phyloP scores from a whole-genome alignment of 2,797 vertebrate genomes.

The Buphagus erythrorhynchus region DNA sequence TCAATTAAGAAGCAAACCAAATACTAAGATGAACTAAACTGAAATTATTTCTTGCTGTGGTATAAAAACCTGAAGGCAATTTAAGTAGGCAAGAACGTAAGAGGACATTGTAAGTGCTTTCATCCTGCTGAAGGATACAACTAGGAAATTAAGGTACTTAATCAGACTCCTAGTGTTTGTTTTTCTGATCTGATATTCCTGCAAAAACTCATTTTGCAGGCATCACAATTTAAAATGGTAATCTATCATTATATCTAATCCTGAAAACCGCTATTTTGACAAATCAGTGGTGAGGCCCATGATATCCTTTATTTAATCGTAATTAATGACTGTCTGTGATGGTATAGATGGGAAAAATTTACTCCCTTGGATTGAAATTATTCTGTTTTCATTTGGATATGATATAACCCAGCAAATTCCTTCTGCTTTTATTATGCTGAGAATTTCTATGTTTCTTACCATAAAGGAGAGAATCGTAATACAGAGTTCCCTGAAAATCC shows the following conservation, averaged over 20 bases:
- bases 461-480: rapidly evolving
- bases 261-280: not conserved
- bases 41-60: not conserved
- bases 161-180: not conserved
- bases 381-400: not conserved
- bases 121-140: not conserved
- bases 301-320: not conserved
- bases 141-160: not conserved
- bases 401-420: not conserved
- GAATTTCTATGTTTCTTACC: not conserved
- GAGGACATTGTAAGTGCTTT: not conserved
- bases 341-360: not conserved
- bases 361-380: not conserved
- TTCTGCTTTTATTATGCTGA: not conserved
- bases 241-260: not conserved
- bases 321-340: not conserved
- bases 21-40: not conserved
- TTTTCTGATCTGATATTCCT: not conserved
- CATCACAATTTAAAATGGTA: not conserved
- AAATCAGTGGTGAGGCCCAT: not conserved
- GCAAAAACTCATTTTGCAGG: not conserved
- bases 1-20: not conserved
- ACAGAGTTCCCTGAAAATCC: not conserved
- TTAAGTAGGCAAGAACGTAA: not conserved
- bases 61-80: not conserved